These are phyloP conservation scores for Sinopyrophorus schimmeli DNA, from an alignment of 2,888 invertebrate genomes.

Conservation along the genomic window DNA sequence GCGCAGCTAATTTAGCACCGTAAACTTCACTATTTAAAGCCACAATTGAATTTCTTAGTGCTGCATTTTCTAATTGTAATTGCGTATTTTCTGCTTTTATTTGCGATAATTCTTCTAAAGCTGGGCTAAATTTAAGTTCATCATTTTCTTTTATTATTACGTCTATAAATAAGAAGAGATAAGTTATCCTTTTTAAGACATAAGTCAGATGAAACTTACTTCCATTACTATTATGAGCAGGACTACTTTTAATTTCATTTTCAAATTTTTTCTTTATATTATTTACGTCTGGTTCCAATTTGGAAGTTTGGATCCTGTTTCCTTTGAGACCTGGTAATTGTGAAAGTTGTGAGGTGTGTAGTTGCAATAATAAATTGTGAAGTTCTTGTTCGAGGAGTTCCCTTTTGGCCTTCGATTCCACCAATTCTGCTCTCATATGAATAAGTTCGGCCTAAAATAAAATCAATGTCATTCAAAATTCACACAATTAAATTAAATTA, in stretches of 20 bases:
- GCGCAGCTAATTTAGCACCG: conserved; percentile 81
- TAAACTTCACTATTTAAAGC: conserved; percentile 81
- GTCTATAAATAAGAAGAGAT: conserved; percentile 1
- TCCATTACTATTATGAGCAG: conserved; percentile 45
- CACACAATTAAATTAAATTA: conserved; percentile 7
- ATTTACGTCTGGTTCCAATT: conserved; percentile 52
- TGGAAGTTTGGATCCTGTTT: conserved; percentile 50
- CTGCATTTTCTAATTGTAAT: conserved; percentile 69
- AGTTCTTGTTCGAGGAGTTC: conserved; percentile 65
- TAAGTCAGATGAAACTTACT: conserved; percentile 10
- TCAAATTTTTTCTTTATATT: conserved; percentile 55
- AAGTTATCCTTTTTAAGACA: neutral
- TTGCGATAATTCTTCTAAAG: conserved; percentile 53
- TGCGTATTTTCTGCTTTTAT: conserved; percentile 62
- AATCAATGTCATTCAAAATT: conserved; percentile 22
- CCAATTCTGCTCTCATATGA: conserved; percentile 73
- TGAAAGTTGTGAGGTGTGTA: conserved; percentile 64
- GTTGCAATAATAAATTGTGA: conserved; percentile 63
- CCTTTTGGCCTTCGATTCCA: conserved; percentile 68
- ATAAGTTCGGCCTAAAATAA: conserved; percentile 73
- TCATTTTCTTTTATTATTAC: conserved; percentile 40
- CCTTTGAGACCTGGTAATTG: conserved; percentile 54
- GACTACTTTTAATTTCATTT: conserved; percentile 54
- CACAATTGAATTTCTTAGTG: conserved; percentile 70
- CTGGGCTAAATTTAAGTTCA: conserved; percentile 52